These are phyloP conservation scores for Zosterops pallidus DNA, from an alignment of 2,113 vertebrate genomes.

Conservation along the genomic window DNA sequence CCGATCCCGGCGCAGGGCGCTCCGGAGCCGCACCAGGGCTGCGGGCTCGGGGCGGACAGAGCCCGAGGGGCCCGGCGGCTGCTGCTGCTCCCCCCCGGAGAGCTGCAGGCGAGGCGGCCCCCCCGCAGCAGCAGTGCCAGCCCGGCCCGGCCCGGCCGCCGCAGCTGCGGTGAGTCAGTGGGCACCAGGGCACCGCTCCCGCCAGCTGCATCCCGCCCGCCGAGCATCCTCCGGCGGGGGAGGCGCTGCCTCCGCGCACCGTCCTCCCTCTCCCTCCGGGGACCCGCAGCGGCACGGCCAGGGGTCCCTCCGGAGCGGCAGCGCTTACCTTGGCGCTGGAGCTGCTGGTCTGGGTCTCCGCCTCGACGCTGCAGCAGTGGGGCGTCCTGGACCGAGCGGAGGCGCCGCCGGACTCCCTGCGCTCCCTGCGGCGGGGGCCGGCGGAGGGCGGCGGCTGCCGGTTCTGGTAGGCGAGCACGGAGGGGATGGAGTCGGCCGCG, in stretches of 20 bases:
- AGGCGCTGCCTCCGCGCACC: neutral
- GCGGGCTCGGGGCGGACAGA: neutral
- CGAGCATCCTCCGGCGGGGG: neutral
- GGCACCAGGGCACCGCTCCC: neutral
- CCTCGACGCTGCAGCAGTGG: constrained; percentile 81
- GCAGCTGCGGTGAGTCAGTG: constrained; percentile 1
- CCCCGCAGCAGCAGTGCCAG: neutral
- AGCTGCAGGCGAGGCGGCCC: neutral
- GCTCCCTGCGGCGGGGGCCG: constrained; percentile 74
- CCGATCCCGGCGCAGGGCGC: neutral
- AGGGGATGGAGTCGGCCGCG: constrained; percentile 86
- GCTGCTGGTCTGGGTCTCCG: constrained; percentile 90
- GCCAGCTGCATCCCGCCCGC: constrained; percentile 2
- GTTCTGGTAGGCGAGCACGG: constrained; percentile 83
- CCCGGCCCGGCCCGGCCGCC: neutral
- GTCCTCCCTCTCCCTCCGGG: neutral
- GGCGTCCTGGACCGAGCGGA: constrained; percentile 71
- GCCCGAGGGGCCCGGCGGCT: neutral
- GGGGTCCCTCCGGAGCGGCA: neutral
- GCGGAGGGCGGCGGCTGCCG: constrained; percentile 71
- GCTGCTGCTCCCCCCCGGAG: neutral
- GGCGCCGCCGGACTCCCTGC: constrained; percentile 70
- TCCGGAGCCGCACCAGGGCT: neutral
- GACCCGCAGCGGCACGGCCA: neutral
- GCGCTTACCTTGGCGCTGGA: constrained; percentile 80